phyloP scores from a whole-genome alignment of 1,140 invertebrate species.

The Heliconius hermathena region DNA sequence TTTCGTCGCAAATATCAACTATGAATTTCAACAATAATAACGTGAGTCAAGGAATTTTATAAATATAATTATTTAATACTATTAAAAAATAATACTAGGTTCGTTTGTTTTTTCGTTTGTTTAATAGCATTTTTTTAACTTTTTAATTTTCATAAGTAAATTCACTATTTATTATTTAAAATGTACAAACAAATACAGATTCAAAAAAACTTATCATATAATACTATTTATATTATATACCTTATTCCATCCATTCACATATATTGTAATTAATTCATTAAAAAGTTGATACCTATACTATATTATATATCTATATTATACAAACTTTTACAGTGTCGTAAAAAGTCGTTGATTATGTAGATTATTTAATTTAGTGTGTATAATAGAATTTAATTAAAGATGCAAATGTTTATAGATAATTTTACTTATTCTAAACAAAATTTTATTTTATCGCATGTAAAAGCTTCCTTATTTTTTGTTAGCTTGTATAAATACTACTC shows the following conservation, averaged over 20 bases:
- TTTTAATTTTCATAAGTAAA: too few species aligned
- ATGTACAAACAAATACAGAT: too few species aligned
- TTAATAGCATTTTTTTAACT: too few species aligned
- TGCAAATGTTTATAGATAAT: constrained; percentile 7
- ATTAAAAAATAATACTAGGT: too few species aligned
- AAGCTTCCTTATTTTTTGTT: not conserved
- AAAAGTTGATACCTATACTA: not conserved
- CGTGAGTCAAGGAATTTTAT: too few species aligned
- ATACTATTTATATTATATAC: not conserved
- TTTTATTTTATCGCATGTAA: not conserved
- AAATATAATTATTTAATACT: too few species aligned
- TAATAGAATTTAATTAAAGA: constrained; percentile 2
- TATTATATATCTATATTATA: too few species aligned
- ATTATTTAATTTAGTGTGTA: not conserved
- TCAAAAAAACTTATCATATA: too few species aligned
- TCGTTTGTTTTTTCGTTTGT: too few species aligned
- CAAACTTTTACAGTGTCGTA: not conserved
- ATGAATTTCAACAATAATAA: too few species aligned
- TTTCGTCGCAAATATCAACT: not conserved
- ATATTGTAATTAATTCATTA: constrained; percentile 7
- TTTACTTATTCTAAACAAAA: not conserved
- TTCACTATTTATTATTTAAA: too few species aligned
- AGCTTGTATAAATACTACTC: not conserved
- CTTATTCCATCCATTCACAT: not conserved
- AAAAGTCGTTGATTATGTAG: constrained; percentile 4